Evolutionary conservation across 2,113 vertebrate species (phyloP).

Genomic region (Gasterosteus nipponicus): DNA sequence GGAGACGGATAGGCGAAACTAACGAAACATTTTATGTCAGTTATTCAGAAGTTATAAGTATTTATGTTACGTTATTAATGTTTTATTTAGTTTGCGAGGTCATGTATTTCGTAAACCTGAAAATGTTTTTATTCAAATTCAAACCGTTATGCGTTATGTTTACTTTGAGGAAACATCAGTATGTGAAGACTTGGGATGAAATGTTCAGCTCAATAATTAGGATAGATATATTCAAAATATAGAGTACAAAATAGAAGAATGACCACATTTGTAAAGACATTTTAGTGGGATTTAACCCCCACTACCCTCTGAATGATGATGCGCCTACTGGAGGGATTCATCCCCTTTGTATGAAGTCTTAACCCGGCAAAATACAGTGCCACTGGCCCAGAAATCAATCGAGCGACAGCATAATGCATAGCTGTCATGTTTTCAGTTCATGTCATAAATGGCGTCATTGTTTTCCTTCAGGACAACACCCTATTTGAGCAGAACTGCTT

Average conservation of each 20-base stretch:
- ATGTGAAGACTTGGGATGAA: background rate
- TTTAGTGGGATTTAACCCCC: background rate
- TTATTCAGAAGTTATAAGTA: background rate
- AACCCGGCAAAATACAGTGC: background rate
- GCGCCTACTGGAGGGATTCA: background rate
- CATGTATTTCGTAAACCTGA: background rate
- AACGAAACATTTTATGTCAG: background rate
- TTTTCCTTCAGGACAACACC: slow-evolving; percentile 7
- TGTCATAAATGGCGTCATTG: slow-evolving; percentile 30
- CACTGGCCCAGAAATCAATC: background rate
- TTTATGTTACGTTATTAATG: background rate
- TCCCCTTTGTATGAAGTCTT: background rate
- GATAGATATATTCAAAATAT: too few relatives aligned
- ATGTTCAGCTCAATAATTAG: background rate
- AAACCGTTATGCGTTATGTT: background rate
- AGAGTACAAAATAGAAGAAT: too few relatives aligned
- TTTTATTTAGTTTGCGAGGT: background rate
- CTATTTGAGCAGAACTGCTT: background rate
- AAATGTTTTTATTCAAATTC: background rate
- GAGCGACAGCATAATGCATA: background rate
- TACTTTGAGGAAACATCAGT: background rate
- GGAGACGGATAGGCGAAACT: background rate
- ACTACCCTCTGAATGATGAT: background rate
- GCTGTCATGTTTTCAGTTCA: slow-evolving; percentile 4
- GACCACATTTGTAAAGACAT: background rate